Conservation (phyloP, 2,113 vertebrate genomes). For the Glaucidium brasilianum region DNA sequence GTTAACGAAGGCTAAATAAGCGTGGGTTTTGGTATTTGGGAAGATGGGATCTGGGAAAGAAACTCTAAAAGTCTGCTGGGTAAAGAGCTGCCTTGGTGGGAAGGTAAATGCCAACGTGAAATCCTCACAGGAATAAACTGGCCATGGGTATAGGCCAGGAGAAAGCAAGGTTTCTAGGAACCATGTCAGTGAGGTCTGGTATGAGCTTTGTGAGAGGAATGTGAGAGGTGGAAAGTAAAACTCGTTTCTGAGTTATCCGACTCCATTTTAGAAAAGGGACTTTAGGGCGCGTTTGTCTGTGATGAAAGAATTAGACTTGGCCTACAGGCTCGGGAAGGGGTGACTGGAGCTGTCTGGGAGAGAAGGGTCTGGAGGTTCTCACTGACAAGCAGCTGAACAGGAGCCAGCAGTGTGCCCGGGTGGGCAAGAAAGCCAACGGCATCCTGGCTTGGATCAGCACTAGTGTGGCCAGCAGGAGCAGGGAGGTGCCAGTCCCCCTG, state of each 20-base stretch:
- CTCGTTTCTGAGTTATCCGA: fast-evolving
- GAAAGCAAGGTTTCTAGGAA: background rate
- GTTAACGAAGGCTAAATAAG: background rate
- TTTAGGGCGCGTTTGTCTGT: fast-evolving
- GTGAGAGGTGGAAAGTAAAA: background rate
- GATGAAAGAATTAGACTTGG: background rate
- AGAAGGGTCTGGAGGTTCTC: no score
- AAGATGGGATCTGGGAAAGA: background rate
- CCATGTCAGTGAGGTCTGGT: background rate
- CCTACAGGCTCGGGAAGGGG: no score
- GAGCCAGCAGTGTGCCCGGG: no score
- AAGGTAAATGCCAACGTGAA: background rate
- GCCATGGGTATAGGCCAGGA: background rate
- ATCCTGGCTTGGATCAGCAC: no score
- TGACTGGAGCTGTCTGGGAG: no score
- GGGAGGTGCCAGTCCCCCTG: no score
- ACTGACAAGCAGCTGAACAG: no score
- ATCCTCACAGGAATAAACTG: background rate
- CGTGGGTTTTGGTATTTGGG: background rate
- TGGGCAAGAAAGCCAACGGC: no score
- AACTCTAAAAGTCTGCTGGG: background rate
- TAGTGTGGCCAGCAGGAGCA: no score
- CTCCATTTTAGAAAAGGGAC: background rate
- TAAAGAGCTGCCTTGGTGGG: background rate
- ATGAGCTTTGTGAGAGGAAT: background rate